Base-by-base conservation (phyloP, 1,140 invertebrate genomes). In the Chironomus tepperi region DNA sequence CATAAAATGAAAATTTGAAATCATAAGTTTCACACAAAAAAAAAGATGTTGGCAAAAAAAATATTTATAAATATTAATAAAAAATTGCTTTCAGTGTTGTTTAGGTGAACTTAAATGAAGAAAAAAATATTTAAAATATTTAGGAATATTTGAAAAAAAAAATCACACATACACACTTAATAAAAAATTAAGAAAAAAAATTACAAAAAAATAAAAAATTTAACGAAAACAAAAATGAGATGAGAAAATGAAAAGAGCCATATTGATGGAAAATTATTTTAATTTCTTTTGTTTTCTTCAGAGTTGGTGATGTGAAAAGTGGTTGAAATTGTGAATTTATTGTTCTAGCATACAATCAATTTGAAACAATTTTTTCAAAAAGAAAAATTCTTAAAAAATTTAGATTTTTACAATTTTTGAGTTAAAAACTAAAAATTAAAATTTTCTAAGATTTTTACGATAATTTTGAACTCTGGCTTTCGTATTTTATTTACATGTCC, bases 31-130 rank as follows among this genome's bases (percentile, higher is more conserved):
- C 47, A n/a, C 12, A 12, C n/a, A n/a, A n/a, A 57, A 12, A 12
- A 12, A 12, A 57, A 15, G 47, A 57, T 57, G 47, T 57, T 57
- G 47, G 47, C 43, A 47, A 57, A 57, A 57, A 15, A 57, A n/a
- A 57, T 15, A 57, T 57, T n/a, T 15, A 47, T 47, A 57, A n/a
- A 57, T 15, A 57, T 57, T n/a, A 12, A 47, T 47, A 47, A 57
- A 21, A 70, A 70, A 70, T 70, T 70, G 65, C 65, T 70, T 70
- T 70, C 65, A 70, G 18, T 70, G 65, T 70, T 70, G 65, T 70
- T 67, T 70, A 70, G 65, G 18, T 21, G 65, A 70, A 21, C 65
- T 70, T 18, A 70, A 70, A 70, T 8, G n/a, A 18, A n/a, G 5
- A 57, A 57, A 57, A 5, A 70, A 19, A 10, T 67, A 67, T 67